Conservation (phyloP, 1,140 invertebrate species). For the Wiebesia pumilae region DNA sequence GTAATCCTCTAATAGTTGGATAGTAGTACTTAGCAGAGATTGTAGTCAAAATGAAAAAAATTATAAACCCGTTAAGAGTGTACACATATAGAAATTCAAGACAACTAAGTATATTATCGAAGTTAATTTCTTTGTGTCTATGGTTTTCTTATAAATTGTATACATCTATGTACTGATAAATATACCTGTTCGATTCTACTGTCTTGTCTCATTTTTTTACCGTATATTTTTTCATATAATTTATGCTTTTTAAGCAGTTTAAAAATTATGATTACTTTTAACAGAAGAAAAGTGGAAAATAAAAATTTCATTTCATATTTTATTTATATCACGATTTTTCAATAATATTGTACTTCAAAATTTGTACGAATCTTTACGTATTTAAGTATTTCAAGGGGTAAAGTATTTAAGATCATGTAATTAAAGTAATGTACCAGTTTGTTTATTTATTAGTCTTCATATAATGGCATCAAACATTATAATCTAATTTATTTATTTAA, state of each 20-base stretch:
- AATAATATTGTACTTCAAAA: neutral
- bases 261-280: too few species aligned
- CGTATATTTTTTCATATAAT: neutral
- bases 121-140: neutral
- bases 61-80: neutral
- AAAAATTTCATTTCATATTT: neutral
- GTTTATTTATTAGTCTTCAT: neutral
- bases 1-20: too few species aligned
- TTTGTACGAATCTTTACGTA: neutral
- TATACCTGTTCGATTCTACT: neutral
- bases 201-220: neutral
- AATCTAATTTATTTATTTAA: slow-evolving; percentile 46
- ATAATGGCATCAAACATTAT: slow-evolving; percentile 36
- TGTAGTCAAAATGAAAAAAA: neutral
- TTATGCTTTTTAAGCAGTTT: neutral
- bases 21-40: too few species aligned
- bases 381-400: neutral
- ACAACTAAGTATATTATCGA: slow-evolving; percentile 24
- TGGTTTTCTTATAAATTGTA: slow-evolving; percentile 14
- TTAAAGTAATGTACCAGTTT: neutral
- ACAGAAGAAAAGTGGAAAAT: neutral
- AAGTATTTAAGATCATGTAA: neutral
- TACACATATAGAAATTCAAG: neutral
- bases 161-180: slow-evolving; percentile 19
- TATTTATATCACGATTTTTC: neutral